A percentile compares a stretch with the other conserved stretches of the same genome.
These are phyloP conservation scores for Catocala sponsa DNA, from an alignment of 2,888 invertebrate genomes.

Conservation along the genomic window DNA sequence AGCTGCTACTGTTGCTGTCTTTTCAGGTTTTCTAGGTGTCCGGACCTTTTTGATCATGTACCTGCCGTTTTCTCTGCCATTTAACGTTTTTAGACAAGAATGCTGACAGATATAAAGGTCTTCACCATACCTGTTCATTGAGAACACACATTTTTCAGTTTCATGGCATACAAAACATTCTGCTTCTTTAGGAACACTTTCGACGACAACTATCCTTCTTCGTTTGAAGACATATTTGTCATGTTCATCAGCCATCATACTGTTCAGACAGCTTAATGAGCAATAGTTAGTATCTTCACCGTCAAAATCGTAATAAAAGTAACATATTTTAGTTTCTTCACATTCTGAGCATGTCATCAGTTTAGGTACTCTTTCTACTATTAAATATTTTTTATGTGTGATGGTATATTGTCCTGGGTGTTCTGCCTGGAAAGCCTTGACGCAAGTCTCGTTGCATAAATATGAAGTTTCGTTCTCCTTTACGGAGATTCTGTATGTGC, in stretches of 20 bases:
- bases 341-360: constrained; percentile 75
- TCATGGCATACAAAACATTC: constrained; percentile 85
- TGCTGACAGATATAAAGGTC: constrained; percentile 86
- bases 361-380: constrained; percentile 75
- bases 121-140: constrained; percentile 84
- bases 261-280: constrained; percentile 85
- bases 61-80: constrained; percentile 69
- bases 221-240: constrained; percentile 87
- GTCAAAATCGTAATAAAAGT: constrained; percentile 80
- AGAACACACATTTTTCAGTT: constrained; percentile 79
- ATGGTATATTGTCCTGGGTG: constrained; percentile 71
- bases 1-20: constrained; percentile 19
- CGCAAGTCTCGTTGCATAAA: constrained; percentile 85
- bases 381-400: constrained; percentile 71
- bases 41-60: constrained; percentile 24
- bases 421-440: constrained; percentile 75
- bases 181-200: constrained; percentile 60
- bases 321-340: constrained; percentile 78
- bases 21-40: constrained; percentile 12
- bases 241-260: constrained; percentile 84
- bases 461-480: constrained; percentile 68
- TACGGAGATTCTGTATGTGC: constrained; percentile 67
- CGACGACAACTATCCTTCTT: constrained; percentile 83
- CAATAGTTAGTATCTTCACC: constrained; percentile 84
- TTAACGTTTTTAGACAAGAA: constrained; percentile 86